Evolutionary conservation across 2,797 vertebrate genomes (phyloP).

Genomic region (Sphaeramia orbicularis): DNA sequence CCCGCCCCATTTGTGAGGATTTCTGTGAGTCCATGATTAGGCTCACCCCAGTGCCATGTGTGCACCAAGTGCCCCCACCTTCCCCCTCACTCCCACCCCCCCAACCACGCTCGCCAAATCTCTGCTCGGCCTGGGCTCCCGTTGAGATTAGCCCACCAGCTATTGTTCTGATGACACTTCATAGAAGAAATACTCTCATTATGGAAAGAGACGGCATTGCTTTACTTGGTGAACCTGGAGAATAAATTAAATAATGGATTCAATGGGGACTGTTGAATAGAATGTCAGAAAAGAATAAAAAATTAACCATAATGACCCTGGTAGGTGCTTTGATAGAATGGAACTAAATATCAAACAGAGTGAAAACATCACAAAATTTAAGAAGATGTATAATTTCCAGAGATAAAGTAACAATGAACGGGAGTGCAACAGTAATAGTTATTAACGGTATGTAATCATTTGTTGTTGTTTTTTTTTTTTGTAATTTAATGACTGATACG

Average conservation of each 20-base stretch:
- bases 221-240: background rate
- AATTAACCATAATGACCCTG: no score
- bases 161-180: constrained; percentile 73
- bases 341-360: no score
- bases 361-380: no score
- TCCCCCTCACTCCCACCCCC: constrained; percentile 1
- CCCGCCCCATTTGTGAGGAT: constrained; percentile 72
- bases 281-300: background rate
- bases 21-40: constrained; percentile 79
- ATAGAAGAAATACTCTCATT: constrained; percentile 37
- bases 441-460: no score
- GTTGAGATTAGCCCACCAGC: constrained; percentile 69
- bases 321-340: no score
- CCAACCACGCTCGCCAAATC: constrained; percentile 54
- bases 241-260: background rate
- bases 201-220: constrained; percentile 17
- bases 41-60: constrained; percentile 78
- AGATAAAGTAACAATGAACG: no score
- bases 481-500: no score
- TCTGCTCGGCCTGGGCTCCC: constrained; percentile 64
- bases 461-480: no score
- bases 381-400: no score
- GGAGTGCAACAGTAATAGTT: no score
- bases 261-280: background rate
- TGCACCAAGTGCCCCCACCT: constrained; percentile 51